A percentile compares a stretch with the other conserved stretches of the same genome.
Conservation (phyloP, 2,113 vertebrate species). For the Alexandromys fortis region DNA sequence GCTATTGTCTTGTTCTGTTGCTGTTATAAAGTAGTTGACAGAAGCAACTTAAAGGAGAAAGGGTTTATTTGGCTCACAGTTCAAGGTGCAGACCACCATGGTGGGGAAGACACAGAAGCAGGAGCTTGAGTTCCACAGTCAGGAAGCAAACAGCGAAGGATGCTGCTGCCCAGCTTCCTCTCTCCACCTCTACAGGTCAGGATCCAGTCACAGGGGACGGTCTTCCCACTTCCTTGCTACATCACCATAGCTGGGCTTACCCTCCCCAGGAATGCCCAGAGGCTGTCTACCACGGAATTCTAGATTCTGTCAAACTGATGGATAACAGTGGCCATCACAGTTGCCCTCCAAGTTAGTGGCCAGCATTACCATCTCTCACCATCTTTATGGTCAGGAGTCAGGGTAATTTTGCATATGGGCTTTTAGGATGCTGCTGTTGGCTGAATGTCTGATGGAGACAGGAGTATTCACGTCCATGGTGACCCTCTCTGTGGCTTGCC, state of each 20-base stretch:
- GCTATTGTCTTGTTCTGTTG: not conserved
- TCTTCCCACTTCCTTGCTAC: not conserved
- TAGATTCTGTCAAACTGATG: not conserved
- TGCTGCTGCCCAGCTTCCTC: not conserved
- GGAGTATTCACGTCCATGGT: not conserved
- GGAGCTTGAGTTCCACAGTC: not conserved
- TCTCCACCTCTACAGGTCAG: not conserved
- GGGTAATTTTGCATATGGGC: not conserved
- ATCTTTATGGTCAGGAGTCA: not conserved
- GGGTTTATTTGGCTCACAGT: not conserved
- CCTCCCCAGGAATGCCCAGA: not conserved
- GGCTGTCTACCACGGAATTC: not conserved
- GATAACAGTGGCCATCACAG: not conserved
- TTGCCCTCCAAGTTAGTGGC: not conserved
- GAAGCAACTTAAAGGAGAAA: not conserved
- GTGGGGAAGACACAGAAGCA: not conserved
- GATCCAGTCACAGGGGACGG: not conserved
- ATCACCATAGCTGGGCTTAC: not conserved
- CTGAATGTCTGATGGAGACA: not conserved
- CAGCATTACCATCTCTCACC: not conserved
- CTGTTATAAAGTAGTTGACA: not conserved
- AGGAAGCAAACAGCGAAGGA: not conserved
- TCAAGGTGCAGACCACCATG: no score
- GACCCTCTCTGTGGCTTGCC: not conserved
- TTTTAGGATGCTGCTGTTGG: not conserved